These are phyloP conservation scores for Odontothrips loti DNA, from an alignment of 2,888 invertebrate genomes.

Conservation along the genomic window DNA sequence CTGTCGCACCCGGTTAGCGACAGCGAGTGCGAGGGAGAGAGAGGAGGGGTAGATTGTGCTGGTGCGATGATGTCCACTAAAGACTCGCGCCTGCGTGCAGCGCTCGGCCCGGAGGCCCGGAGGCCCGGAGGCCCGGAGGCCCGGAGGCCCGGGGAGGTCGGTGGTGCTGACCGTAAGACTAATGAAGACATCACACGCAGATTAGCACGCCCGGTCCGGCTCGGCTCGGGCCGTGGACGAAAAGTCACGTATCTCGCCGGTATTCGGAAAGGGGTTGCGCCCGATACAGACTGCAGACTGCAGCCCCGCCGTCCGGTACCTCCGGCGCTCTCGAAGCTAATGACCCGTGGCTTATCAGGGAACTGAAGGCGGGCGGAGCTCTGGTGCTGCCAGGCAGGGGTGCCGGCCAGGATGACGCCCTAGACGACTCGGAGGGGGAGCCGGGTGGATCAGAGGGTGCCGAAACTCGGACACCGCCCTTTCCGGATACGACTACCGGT, in stretches of 20 bases:
- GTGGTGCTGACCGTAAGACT: not conserved
- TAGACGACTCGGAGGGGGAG: too few relatives aligned
- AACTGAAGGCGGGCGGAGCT: too few relatives aligned
- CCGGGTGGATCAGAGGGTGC: not conserved
- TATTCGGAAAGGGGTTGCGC: too few relatives aligned
- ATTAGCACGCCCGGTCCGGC: not conserved
- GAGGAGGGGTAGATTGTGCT: not conserved
- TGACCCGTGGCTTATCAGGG: constrained; percentile 21
- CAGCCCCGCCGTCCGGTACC: not conserved
- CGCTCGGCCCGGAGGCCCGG: too few relatives aligned
- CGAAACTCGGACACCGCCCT: constrained; percentile 3
- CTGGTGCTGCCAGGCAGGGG: not conserved
- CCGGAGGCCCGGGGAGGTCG: too few relatives aligned
- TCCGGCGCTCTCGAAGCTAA: not conserved
- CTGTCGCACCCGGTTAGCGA: not conserved
- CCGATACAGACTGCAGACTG: too few relatives aligned
- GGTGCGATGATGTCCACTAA: too few relatives aligned
- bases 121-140: too few relatives aligned
- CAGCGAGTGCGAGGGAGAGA: not conserved
- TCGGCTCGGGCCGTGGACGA: not conserved
- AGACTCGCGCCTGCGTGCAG: too few relatives aligned
- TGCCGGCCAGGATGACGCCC: not conserved
- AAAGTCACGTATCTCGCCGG: too few relatives aligned
- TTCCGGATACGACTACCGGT: not conserved
- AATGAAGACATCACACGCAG: constrained; percentile 22